Percentiles rank a stretch among this genome's conserved stretches.
These are phyloP conservation scores for Meda fulgida DNA, from an alignment of 2,797 vertebrate species.

Conservation along the genomic window DNA sequence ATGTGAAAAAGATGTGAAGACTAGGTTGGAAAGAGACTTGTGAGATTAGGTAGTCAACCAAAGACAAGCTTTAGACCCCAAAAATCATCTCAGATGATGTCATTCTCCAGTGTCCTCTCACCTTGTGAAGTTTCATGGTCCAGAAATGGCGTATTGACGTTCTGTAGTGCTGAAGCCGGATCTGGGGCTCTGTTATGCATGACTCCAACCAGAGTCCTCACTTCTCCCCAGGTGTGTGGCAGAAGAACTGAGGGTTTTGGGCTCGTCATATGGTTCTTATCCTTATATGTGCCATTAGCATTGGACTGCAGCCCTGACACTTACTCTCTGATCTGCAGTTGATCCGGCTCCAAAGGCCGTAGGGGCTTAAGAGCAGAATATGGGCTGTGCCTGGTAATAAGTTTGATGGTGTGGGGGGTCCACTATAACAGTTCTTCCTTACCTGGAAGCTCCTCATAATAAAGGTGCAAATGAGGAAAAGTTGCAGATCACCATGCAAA, in stretches of 20 bases:
- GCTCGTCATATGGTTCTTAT: slow-evolving; percentile 62
- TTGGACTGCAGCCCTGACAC: slow-evolving; percentile 61
- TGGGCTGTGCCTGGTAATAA: slow-evolving; percentile 32
- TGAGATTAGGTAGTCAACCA: slow-evolving; percentile 58
- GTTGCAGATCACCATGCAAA: slow-evolving; percentile 21
- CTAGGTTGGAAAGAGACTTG: slow-evolving; percentile 64
- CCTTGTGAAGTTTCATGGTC: slow-evolving; percentile 65
- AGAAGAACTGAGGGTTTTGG: slow-evolving; percentile 52
- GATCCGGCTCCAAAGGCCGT: slow-evolving; percentile 54
- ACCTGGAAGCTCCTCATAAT: slow-evolving; percentile 27
- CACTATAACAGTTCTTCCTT: neutral
- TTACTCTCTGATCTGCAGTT: slow-evolving; percentile 59
- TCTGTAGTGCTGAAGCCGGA: slow-evolving; percentile 22
- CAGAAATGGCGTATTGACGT: slow-evolving; percentile 8
- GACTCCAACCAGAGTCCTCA: slow-evolving; percentile 52
- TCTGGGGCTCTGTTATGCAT: slow-evolving; percentile 36
- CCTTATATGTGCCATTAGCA: slow-evolving; percentile 54
- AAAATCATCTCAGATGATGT: slow-evolving; percentile 59
- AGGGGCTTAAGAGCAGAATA: slow-evolving; percentile 50
- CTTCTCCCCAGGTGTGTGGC: slow-evolving; percentile 59
- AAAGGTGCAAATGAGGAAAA: slow-evolving; percentile 31
- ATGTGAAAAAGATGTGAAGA: slow-evolving; percentile 71
- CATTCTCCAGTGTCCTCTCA: slow-evolving; percentile 62
- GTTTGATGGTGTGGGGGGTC: slow-evolving; percentile 33
- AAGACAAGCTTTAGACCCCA: slow-evolving; percentile 57